Conservation (phyloP, 1,140 invertebrate species). For the Platorchestia sp. region DNA sequence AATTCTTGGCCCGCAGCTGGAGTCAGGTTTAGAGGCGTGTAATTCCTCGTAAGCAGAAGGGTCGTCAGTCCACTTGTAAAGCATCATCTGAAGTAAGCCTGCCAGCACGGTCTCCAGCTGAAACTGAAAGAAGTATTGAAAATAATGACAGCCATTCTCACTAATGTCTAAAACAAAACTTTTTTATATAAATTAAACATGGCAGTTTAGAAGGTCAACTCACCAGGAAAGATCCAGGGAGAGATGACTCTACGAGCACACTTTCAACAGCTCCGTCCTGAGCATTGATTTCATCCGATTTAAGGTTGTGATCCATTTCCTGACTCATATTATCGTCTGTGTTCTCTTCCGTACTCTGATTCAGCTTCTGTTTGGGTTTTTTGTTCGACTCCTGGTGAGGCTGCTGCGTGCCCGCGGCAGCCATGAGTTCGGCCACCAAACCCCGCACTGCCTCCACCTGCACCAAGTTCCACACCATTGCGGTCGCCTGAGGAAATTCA, state of each 20-base stretch:
- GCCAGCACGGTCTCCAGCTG: neutral
- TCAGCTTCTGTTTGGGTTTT: neutral
- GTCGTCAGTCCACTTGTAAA: constrained; percentile 5
- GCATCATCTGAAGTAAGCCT: neutral
- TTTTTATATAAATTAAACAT: neutral
- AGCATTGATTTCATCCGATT: neutral
- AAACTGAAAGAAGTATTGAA: neutral
- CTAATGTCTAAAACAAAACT: neutral
- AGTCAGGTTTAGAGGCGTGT: neutral
- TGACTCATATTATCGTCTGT: too few species aligned
- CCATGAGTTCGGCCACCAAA: neutral
- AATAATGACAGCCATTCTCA: neutral
- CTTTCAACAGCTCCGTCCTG: neutral
- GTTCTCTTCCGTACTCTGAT: neutral
- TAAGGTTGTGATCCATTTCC: neutral
- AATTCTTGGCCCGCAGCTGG: neutral
- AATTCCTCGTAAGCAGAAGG: neutral
- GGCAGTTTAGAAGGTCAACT: neutral
- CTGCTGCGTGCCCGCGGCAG: neutral
- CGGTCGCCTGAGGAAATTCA: neutral
- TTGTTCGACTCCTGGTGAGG: neutral
- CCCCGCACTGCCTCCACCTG: neutral
- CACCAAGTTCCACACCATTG: neutral
- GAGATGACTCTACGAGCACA: neutral
- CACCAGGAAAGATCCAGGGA: constrained; percentile 16